These are phyloP conservation scores for Polyommatus iphigenia DNA, from an alignment of 2,888 invertebrate genomes.

Conservation along the genomic window DNA sequence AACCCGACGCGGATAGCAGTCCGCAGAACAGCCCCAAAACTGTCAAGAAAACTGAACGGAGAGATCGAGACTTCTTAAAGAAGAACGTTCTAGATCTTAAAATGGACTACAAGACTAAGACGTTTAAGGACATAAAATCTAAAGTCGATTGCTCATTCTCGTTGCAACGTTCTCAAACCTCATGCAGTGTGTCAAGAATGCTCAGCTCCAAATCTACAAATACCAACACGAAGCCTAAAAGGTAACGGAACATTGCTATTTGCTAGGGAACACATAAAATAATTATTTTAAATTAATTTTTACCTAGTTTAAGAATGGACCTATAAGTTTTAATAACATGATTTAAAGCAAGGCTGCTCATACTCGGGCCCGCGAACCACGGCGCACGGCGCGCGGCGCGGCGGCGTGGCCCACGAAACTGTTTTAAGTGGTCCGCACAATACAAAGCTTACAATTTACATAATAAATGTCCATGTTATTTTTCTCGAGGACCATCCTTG, in stretches of 20 bases:
- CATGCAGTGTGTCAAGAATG: constrained; percentile 73
- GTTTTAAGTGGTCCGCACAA: too few relatives aligned
- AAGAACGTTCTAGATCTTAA: constrained; percentile 86
- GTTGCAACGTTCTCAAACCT: constrained; percentile 73
- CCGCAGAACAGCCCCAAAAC: constrained; percentile 81
- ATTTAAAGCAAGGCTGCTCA: too few relatives aligned
- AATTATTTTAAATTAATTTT: background rate
- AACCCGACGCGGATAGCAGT: constrained; percentile 74
- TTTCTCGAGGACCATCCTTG: too few relatives aligned
- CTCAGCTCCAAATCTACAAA: constrained; percentile 69
- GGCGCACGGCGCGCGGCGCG: too few relatives aligned
- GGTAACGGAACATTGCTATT: constrained; percentile 48
- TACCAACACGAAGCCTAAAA: constrained; percentile 72
- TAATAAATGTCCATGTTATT: too few relatives aligned
- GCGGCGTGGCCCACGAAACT: too few relatives aligned
- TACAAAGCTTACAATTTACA: too few relatives aligned
- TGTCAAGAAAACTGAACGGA: constrained; percentile 83
- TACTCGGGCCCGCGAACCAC: too few relatives aligned
- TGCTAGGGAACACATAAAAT: background rate
- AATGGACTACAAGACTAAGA: constrained; percentile 84
- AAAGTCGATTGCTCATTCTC: constrained; percentile 84
- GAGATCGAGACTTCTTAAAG: constrained; percentile 80
- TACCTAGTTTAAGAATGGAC: background rate
- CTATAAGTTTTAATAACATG: too few relatives aligned
- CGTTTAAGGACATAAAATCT: constrained; percentile 93